Conservation (phyloP, 2,888 invertebrate species). For the Odontothrips loti region DNA sequence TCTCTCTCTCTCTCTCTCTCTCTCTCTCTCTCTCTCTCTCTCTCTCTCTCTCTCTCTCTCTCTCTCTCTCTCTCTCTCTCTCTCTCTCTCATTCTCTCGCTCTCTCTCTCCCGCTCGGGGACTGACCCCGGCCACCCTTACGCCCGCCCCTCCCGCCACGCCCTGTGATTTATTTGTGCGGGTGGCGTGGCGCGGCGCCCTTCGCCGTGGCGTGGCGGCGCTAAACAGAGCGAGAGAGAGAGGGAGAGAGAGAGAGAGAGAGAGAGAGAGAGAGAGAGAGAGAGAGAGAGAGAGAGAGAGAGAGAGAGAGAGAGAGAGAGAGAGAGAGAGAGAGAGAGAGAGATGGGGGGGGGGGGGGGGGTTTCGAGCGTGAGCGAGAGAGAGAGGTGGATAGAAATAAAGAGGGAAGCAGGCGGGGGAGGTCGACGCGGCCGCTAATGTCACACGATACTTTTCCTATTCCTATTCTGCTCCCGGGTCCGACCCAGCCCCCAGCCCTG, state of each 20-base stretch:
- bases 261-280: too few species aligned
- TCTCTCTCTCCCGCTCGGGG: neutral
- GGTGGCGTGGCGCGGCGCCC: neutral
- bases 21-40: neutral
- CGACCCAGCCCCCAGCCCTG: neutral
- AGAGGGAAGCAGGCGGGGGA: neutral
- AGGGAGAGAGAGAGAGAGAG: too few species aligned
- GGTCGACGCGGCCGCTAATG: neutral
- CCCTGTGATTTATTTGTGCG: neutral
- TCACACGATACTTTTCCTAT: slow-evolving; percentile 8
- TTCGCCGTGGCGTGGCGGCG: neutral
- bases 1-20: neutral
- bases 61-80: too few species aligned
- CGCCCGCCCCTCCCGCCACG: neutral
- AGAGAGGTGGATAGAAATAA: too few species aligned
- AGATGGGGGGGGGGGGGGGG: too few species aligned
- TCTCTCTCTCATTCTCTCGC: too few species aligned
- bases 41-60: too few species aligned
- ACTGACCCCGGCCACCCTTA: neutral
- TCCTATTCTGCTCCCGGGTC: too few species aligned
- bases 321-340: too few species aligned
- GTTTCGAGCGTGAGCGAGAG: too few species aligned
- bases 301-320: neutral
- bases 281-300: neutral
- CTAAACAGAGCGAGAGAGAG: neutral